phyloP scores from a whole-genome alignment of 2,113 vertebrate genomes.

The Takifugu bimaculatus region DNA sequence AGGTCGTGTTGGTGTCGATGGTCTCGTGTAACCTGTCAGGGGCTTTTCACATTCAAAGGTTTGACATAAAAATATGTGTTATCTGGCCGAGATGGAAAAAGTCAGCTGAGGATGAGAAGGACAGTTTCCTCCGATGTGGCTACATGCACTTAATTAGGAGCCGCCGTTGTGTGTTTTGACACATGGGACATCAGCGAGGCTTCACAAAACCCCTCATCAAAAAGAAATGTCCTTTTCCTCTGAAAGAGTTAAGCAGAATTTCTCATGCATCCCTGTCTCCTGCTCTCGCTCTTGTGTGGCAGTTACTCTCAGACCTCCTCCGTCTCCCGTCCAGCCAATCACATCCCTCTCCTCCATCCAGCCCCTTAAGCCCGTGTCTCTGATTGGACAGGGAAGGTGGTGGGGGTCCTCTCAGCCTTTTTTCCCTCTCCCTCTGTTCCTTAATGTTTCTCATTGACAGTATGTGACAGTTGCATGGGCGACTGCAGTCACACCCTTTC shows the following conservation, averaged over 20 bases:
- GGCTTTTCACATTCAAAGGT: no score
- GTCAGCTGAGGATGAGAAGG: no score
- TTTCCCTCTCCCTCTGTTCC: constrained; percentile 19
- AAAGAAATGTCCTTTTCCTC: constrained; percentile 7
- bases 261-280: constrained; percentile 1
- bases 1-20: no score
- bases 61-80: no score
- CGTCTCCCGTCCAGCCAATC: constrained; percentile 50
- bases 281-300: constrained; percentile 16
- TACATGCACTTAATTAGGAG: no score
- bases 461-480: constrained; percentile 41
- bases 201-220: constrained; percentile 3
- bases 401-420: constrained; percentile 32
- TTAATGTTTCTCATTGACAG: constrained; percentile 41
- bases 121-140: no score
- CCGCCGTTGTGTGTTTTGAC: neutral
- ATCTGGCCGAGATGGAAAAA: no score
- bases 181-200: neutral
- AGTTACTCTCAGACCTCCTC: constrained; percentile 23
- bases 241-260: constrained; percentile 46
- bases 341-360: constrained; percentile 32
- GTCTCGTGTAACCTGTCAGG: no score
- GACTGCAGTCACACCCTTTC: constrained; percentile 43
- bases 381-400: constrained; percentile 51
- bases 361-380: constrained; percentile 46